Evolutionary conservation across 2,797 vertebrate species (phyloP).

Genomic region (Etheostoma perlongum): DNA sequence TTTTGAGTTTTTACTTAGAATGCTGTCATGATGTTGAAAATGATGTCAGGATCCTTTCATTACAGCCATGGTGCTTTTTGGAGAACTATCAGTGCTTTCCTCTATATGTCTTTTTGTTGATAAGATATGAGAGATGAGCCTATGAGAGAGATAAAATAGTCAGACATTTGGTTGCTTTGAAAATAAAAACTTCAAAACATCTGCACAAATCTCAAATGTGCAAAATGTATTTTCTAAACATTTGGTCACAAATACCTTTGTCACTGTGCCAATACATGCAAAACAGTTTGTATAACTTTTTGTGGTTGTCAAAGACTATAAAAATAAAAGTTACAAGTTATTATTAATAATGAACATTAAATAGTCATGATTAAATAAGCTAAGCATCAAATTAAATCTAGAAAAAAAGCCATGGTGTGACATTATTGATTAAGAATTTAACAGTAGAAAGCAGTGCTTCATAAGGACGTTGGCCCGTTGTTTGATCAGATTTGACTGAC

Average conservation of each 20-base stretch:
- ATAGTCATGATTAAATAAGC: neutral
- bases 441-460: neutral
- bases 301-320: neutral
- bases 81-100: neutral
- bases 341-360: neutral
- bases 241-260: neutral
- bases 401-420: neutral
- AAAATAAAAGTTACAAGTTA: neutral
- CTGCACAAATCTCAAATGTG: neutral
- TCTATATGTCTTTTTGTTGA: neutral
- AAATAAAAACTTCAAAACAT: neutral
- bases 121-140: neutral
- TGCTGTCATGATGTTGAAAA: neutral
- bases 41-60: neutral
- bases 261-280: neutral
- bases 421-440: neutral
- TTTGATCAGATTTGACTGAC: slow-evolving; percentile 4
- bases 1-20: neutral
- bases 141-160: neutral
- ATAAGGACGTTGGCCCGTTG: neutral
- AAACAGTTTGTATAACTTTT: neutral
- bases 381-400: neutral
- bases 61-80: neutral
- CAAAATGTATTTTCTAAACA: neutral
- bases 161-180: neutral